Conservation (phyloP, 2,113 vertebrate species). For the Romanogobio albipinnatus region DNA sequence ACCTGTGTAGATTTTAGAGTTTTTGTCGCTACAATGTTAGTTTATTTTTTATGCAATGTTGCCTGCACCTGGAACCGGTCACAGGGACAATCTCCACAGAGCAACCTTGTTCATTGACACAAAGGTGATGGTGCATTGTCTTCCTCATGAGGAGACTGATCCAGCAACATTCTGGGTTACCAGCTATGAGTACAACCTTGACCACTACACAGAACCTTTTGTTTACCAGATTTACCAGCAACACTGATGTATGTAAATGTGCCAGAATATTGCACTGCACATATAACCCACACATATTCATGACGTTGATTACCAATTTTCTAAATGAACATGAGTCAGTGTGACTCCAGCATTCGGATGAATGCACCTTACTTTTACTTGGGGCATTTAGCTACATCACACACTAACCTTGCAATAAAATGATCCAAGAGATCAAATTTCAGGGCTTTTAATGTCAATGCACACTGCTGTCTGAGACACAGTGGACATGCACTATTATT, state of each 20-base stretch:
- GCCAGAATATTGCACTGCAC: not conserved
- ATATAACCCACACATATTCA: not conserved
- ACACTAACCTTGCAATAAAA: not conserved
- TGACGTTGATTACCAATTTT: not conserved
- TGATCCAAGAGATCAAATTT: conserved; percentile 22
- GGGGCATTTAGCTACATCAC: not conserved
- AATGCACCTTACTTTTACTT: not conserved
- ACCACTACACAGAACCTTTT: not conserved
- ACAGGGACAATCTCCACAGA: not conserved
- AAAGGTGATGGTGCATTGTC: not conserved
- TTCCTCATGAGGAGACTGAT: not conserved
- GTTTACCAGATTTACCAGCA: not conserved
- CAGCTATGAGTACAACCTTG: not conserved
- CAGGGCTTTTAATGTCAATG: conserved; percentile 27
- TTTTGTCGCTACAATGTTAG: not conserved
- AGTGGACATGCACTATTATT: conserved; percentile 12
- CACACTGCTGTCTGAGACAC: conserved; percentile 17
- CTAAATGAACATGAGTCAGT: not conserved
- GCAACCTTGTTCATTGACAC: not conserved
- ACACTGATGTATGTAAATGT: not conserved
- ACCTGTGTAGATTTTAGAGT: conserved; percentile 24
- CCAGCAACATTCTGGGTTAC: not conserved
- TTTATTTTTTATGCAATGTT: not conserved
- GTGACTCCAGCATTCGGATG: not conserved
- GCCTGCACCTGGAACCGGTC: not conserved